Conservation (phyloP, 2,888 invertebrate species). For the Sphecodes monilicornis region DNA sequence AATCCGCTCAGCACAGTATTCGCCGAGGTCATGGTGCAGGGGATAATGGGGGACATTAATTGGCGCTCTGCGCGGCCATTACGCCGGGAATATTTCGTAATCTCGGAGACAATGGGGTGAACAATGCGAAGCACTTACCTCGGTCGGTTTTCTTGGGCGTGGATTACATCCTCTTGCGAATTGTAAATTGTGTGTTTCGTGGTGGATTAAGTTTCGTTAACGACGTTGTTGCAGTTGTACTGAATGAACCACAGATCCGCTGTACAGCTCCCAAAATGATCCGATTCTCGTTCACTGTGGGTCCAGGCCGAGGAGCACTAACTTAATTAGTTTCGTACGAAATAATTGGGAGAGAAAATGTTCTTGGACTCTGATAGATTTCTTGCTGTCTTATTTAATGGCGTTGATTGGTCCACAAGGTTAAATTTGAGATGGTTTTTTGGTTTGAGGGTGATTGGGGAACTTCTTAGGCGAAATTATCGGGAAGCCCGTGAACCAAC, state of each 20-base stretch:
- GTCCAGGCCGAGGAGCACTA: background rate
- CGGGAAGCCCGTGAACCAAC: conserved; percentile 63
- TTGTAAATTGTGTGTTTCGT: background rate
- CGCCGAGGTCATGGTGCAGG: background rate
- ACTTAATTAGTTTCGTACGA: background rate
- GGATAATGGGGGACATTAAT: conserved; percentile 25
- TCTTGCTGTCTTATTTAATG: background rate
- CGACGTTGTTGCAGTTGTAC: background rate
- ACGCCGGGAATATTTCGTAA: conserved; percentile 1
- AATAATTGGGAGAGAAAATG: background rate
- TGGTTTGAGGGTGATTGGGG: background rate
- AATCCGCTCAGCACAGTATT: conserved; percentile 15
- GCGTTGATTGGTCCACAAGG: background rate
- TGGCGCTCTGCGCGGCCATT: conserved; percentile 15
- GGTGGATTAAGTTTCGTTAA: background rate
- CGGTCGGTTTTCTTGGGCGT: background rate
- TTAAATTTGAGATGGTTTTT: background rate
- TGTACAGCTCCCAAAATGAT: background rate
- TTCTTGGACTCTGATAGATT: background rate
- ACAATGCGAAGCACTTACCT: conserved; percentile 25
- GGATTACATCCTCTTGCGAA: background rate
- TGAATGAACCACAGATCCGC: background rate
- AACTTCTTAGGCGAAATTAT: background rate
- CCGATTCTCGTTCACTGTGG: background rate
- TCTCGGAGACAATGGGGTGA: conserved; percentile 4